A percentile compares a stretch with the other conserved stretches of the same genome.
These are phyloP conservation scores for Thunnus albacares DNA, from an alignment of 2,797 vertebrate species.

Conservation along the genomic window DNA sequence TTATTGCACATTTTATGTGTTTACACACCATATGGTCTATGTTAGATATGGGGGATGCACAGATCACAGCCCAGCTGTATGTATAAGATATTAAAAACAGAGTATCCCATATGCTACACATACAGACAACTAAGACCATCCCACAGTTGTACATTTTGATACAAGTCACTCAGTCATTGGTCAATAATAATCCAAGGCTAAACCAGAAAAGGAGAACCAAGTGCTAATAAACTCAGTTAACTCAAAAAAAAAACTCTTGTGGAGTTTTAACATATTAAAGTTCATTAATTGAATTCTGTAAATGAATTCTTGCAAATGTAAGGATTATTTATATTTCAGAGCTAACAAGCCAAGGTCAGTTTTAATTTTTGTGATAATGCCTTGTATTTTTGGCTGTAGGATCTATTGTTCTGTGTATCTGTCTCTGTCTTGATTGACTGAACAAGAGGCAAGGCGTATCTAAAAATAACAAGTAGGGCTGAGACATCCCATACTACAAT, in stretches of 20 bases:
- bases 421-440: background rate
- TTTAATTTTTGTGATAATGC: background rate
- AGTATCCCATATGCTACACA: constrained; percentile 5
- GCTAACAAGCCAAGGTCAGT: background rate
- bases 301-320: background rate
- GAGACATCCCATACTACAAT: constrained; percentile 15
- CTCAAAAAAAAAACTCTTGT: background rate
- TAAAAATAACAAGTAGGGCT: constrained; percentile 1
- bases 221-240: background rate
- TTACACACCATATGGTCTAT: background rate
- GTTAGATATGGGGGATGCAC: constrained; percentile 4
- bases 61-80: constrained; percentile 2
- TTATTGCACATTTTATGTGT: background rate
- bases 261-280: background rate
- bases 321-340: background rate
- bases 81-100: constrained; percentile 29
- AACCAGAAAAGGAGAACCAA: background rate
- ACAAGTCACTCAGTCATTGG: background rate
- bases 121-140: background rate
- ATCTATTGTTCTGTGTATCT: constrained; percentile 5
- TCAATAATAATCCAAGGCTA: background rate
- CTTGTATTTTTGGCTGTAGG: background rate
- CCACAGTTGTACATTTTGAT: background rate
- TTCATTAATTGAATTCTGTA: background rate
- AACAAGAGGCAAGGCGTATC: background rate